These are phyloP conservation scores for Acleris holmiana DNA, from an alignment of 2,888 invertebrate species.

Conservation along the genomic window DNA sequence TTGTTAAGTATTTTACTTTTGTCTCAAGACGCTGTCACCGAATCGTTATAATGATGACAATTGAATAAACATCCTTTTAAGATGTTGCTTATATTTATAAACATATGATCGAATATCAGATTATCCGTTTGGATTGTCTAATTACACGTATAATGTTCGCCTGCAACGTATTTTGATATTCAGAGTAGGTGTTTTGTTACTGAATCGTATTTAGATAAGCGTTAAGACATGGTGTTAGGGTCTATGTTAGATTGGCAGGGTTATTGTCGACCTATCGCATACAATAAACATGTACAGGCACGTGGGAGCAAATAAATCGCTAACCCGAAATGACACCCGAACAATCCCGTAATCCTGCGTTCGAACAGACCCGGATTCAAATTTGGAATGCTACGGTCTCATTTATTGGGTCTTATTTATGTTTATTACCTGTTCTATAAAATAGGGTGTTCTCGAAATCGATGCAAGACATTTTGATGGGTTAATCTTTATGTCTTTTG, in stretches of 20 bases:
- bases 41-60: background rate
- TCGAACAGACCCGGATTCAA: constrained; percentile 53
- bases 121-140: constrained; percentile 22
- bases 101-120: constrained; percentile 11
- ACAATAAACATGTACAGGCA: constrained; percentile 21
- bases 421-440: constrained; percentile 28
- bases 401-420: constrained; percentile 35
- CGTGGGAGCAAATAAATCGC: constrained; percentile 60
- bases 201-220: background rate
- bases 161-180: constrained; percentile 18
- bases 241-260: constrained; percentile 10
- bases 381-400: constrained; percentile 53
- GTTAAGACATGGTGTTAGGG: constrained; percentile 4
- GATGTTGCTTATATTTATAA: constrained; percentile 9
- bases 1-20: constrained; percentile 21
- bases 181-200: background rate
- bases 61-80: constrained; percentile 1
- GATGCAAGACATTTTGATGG: background rate
- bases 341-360: constrained; percentile 64
- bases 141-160: constrained; percentile 11
- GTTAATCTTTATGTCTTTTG: background rate
- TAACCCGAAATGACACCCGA: constrained; percentile 61
- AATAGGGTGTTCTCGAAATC: constrained; percentile 12
- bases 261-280: constrained; percentile 12
- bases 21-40: background rate